These are phyloP conservation scores for Salpingus planirostris DNA, from an alignment of 2,888 invertebrate genomes.

Conservation along the genomic window DNA sequence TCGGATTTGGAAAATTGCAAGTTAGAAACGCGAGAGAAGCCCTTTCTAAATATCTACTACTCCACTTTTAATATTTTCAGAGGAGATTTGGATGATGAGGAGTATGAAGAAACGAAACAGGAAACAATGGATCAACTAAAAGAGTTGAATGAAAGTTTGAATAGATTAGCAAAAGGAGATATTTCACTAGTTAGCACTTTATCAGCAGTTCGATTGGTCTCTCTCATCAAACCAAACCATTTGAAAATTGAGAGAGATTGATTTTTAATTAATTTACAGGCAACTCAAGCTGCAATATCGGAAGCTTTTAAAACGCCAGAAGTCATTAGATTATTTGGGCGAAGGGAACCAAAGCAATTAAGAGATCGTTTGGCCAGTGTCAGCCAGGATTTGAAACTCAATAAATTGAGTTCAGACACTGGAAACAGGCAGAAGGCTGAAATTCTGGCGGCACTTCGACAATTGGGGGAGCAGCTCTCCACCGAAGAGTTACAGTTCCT, in stretches of 20 bases:
- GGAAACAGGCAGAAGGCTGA: conserved; percentile 49
- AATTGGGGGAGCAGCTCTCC: conserved; percentile 46
- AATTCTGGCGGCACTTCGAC: conserved; percentile 44
- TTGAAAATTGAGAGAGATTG: neutral
- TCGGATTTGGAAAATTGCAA: conserved; percentile 61
- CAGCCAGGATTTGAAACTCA: conserved; percentile 53
- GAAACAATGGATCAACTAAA: conserved; percentile 63
- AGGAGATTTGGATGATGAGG: conserved; percentile 52
- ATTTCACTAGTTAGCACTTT: conserved; percentile 57
- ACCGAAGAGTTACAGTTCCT: conserved; percentile 43
- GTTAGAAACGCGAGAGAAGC: too few relatives aligned
- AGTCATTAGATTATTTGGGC: conserved; percentile 63
- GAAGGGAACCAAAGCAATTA: conserved; percentile 57
- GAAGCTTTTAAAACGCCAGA: conserved; percentile 67
- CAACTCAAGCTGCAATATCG: conserved; percentile 64
- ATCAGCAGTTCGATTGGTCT: conserved; percentile 57
- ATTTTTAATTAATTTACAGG: conserved; percentile 38
- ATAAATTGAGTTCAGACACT: conserved; percentile 45
- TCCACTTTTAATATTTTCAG: conserved; percentile 36
- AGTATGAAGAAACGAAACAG: conserved; percentile 58
- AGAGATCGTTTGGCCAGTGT: conserved; percentile 50
- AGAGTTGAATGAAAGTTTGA: conserved; percentile 56
- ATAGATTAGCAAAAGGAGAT: conserved; percentile 56
- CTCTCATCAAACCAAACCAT: conserved; percentile 30
- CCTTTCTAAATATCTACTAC: conserved; percentile 1